Evolutionary conservation across 1,140 invertebrate species (phyloP).

Genomic region (Ostrea edulis): DNA sequence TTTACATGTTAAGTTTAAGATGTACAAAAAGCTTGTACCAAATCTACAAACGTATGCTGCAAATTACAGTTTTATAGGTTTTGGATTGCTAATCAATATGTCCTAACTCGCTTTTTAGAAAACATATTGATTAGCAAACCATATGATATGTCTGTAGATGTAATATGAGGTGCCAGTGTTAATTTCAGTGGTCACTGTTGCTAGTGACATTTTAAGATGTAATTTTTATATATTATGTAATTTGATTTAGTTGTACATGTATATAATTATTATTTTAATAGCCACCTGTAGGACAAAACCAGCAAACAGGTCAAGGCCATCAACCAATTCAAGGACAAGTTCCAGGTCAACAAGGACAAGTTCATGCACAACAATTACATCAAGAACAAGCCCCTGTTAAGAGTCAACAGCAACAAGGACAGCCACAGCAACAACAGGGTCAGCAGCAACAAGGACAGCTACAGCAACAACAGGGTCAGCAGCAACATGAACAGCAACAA

Average conservation of each 20-base stretch:
- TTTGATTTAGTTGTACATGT: not conserved
- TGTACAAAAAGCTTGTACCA: no score
- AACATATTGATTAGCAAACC: no score
- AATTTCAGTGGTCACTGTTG: no score
- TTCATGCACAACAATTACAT: not conserved
- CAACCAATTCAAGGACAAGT: constrained; percentile 32
- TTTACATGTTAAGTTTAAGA: no score
- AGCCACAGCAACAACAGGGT: constrained; percentile 32
- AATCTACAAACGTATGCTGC: no score
- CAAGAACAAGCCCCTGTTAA: not conserved
- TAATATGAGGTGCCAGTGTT: no score
- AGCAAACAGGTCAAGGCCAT: constrained; percentile 32
- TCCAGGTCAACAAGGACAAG: not conserved
- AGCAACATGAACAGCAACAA: not conserved
- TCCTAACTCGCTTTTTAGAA: no score
- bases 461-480: constrained; percentile 35
- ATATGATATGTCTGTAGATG: no score
- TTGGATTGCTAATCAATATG: no score
- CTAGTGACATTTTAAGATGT: no score
- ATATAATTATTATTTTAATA: not conserved
- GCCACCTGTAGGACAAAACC: constrained; percentile 36
- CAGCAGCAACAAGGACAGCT: constrained; percentile 18
- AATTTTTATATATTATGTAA: not conserved
- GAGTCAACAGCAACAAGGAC: constrained; percentile 9
- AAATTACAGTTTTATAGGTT: no score